Conservation (phyloP, 2,797 vertebrate genomes). For the Malacoctenus gilli region DNA sequence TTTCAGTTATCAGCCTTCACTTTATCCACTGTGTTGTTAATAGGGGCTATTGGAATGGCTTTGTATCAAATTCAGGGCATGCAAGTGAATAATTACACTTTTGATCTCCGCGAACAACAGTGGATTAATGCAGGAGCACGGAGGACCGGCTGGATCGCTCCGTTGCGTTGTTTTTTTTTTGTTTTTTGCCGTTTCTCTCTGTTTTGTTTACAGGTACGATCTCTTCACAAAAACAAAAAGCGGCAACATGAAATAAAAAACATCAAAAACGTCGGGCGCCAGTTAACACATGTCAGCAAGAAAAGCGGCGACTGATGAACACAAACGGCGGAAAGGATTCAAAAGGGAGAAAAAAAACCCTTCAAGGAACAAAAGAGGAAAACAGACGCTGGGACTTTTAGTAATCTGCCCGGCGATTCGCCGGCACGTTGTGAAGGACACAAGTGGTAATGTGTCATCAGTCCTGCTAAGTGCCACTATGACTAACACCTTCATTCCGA, state of each 20-base stretch:
- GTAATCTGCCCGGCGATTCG: conserved; percentile 30
- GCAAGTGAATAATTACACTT: conserved; percentile 1
- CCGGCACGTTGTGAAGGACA: conserved; percentile 48
- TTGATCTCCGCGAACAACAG: background rate
- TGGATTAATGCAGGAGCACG: background rate
- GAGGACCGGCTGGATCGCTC: too few relatives aligned
- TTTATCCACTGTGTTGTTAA: conserved; percentile 18
- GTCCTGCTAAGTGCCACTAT: conserved; percentile 56
- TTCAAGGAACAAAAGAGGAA: conserved; percentile 9
- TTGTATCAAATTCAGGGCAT: conserved; percentile 3
- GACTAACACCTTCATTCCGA: conserved; percentile 49
- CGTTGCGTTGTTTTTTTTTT: too few relatives aligned
- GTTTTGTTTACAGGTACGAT: too few relatives aligned
- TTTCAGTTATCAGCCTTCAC: conserved; percentile 28
- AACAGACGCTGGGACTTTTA: conserved; percentile 41
- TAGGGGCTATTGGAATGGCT: background rate
- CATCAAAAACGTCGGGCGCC: too few relatives aligned
- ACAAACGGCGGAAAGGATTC: too few relatives aligned
- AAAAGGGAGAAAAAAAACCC: too few relatives aligned
- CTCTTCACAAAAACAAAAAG: too few relatives aligned
- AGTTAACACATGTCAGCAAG: too few relatives aligned
- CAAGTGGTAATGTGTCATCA: conserved; percentile 54
- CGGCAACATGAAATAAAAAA: too few relatives aligned
- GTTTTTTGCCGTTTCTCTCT: too few relatives aligned
- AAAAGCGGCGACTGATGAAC: too few relatives aligned